phyloP scores from a whole-genome alignment of 2,797 vertebrate species.

The Hirundo rustica region DNA sequence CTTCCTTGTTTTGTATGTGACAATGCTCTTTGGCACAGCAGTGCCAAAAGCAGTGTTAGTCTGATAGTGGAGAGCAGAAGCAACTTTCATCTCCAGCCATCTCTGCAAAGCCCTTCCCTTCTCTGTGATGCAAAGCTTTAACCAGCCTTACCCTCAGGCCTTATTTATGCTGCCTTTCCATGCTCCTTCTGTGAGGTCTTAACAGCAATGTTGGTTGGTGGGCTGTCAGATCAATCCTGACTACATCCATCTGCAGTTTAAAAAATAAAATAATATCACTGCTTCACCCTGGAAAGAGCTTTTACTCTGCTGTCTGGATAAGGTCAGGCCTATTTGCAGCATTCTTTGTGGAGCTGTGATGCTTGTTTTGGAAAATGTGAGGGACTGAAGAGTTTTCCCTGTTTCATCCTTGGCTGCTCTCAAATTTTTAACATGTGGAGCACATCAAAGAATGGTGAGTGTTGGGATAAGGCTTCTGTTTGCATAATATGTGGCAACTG shows the following conservation, averaged over 20 bases:
- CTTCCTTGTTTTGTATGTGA: background rate
- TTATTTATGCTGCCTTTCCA: background rate
- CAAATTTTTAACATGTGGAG: constrained; percentile 23
- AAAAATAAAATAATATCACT: constrained; percentile 4
- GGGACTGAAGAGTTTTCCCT: background rate
- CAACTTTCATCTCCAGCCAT: background rate
- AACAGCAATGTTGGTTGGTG: background rate
- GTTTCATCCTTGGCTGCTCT: constrained; percentile 22
- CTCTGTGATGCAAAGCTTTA: background rate
- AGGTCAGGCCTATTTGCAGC: constrained; percentile 6
- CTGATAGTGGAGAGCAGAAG: background rate
- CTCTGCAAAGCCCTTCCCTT: background rate
- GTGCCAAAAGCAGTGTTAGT: background rate
- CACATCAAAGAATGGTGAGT: background rate
- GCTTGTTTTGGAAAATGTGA: background rate
- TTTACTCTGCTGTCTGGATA: constrained; percentile 14
- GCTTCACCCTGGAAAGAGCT: background rate
- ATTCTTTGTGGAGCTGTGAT: background rate
- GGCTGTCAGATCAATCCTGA: constrained; percentile 9
- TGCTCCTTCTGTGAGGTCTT: background rate
- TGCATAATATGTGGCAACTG: background rate
- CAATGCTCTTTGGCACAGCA: background rate
- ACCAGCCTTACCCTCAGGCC: background rate
- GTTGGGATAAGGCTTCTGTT: background rate
- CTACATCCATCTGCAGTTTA: background rate